These are phyloP conservation scores for Electrona antarctica DNA, from an alignment of 2,113 vertebrate genomes.

Conservation along the genomic window DNA sequence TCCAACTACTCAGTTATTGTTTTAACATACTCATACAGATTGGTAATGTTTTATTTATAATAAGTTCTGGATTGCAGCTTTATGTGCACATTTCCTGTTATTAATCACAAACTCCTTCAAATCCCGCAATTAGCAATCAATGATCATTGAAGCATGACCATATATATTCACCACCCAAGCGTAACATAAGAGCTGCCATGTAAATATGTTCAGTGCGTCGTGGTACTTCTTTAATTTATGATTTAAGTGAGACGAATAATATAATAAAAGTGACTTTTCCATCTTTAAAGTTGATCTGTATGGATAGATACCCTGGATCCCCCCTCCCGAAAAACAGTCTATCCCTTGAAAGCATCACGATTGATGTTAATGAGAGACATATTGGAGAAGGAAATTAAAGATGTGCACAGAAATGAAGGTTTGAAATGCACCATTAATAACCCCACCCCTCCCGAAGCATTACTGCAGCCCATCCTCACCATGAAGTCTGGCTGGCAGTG, in stretches of 20 bases:
- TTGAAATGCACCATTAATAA: constrained; percentile 70
- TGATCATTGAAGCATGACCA: background rate
- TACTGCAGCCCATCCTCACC: constrained; percentile 10
- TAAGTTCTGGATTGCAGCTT: too few species aligned
- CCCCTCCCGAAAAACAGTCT: constrained; percentile 28
- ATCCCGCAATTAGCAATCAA: background rate
- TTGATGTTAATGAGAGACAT: constrained; percentile 60
- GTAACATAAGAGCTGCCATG: background rate
- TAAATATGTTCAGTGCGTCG: background rate
- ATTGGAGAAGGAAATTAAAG: constrained; percentile 52
- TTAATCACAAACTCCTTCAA: background rate
- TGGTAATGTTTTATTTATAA: too few species aligned
- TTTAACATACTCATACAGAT: too few species aligned
- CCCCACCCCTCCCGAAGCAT: constrained; percentile 24
- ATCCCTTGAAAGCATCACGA: constrained; percentile 50
- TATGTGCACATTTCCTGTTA: background rate
- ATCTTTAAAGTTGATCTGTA: constrained; percentile 13
- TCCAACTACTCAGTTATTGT: too few species aligned
- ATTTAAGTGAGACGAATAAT: background rate
- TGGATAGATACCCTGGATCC: constrained; percentile 21
- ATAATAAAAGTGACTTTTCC: constrained; percentile 6
- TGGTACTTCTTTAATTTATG: background rate
- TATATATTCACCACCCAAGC: too few species aligned
- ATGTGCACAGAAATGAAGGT: constrained; percentile 58
- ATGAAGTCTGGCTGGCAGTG: constrained; percentile 16